Conservation (phyloP, 2,113 vertebrate genomes). For the Clarias gariepinus region DNA sequence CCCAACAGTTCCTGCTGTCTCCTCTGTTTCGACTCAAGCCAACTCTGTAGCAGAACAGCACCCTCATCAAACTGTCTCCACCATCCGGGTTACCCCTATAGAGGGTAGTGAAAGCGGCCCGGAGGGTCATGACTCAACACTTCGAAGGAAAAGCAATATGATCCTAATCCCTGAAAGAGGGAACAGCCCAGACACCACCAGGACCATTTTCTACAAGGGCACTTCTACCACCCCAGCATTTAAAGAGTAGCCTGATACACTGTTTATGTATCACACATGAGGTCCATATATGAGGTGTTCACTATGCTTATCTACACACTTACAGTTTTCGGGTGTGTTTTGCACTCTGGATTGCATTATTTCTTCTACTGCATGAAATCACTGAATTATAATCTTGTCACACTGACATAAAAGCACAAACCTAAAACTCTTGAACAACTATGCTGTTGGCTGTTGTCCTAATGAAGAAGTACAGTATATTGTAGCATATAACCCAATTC, state of each 20-base stretch:
- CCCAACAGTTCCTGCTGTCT: constrained; percentile 55
- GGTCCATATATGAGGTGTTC: constrained; percentile 26
- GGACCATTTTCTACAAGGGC: constrained; percentile 98
- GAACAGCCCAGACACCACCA: constrained; percentile 90
- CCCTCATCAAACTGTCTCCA: constrained; percentile 76
- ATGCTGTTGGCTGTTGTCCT: constrained; percentile 62
- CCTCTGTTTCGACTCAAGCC: constrained; percentile 48
- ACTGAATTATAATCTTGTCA: constrained; percentile 46
- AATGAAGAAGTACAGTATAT: constrained; percentile 35
- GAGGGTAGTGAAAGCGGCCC: constrained; percentile 79
- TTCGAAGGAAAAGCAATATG: constrained; percentile 88
- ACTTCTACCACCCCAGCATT: constrained; percentile 87
- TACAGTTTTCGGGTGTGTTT: constrained; percentile 23
- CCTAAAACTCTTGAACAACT: constrained; percentile 57
- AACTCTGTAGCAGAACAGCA: constrained; percentile 73
- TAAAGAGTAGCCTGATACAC: constrained; percentile 82
- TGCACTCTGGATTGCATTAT: constrained; percentile 28
- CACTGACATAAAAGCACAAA: constrained; percentile 70
- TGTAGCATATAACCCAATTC: constrained; percentile 40
- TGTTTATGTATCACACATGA: constrained; percentile 20
- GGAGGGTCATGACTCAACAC: constrained; percentile 89
- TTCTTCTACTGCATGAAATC: constrained; percentile 68
- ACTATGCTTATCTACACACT: constrained; percentile 21
- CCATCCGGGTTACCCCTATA: constrained; percentile 90
- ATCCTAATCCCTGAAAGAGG: constrained; percentile 93